Base-by-base conservation (phyloP, 2,797 vertebrate genomes). In the Leptodactylus fallax region DNA sequence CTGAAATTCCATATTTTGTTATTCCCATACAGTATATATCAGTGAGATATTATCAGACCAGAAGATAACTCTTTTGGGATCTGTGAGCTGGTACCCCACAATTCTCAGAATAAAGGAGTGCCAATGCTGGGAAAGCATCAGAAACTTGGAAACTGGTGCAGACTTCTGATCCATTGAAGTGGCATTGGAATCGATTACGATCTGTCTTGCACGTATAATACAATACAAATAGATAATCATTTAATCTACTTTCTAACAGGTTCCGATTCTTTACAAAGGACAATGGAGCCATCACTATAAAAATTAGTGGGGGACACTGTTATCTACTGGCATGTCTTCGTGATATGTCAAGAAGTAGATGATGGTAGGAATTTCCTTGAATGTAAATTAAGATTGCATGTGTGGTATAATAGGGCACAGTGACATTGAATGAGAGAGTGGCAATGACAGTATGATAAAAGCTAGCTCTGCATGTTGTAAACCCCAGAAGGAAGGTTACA, bases 401-500 rank as follows among this genome's bases (percentile, higher is more conserved):
- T 78, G 13, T 74, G 11, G 16, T 71, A 49, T 83, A 12, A 16
- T 67, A 36, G 58, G 47, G 56, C 27, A 9, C 80, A 9, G n/a
- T 88, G 87, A 88, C 87, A 72, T 79, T 84, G 81, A 69, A 58
- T 49, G 19, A 53, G 21, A 56, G 9, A 56, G 19, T 83, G 63
- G 72, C 14, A 79, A 72, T 61, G 21, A 16, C 55, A 51, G 49
- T 23, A 55, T 84, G 63, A 72, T 79, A 79, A 86, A 63, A 86
- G 53, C 84, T 71, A 56, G 84, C 72, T 86, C 80, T 56, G 76
- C 61, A 79, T 60, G 84, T 61, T 79, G 69, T 80, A 89, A 86
- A 61, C 79, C 85, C 85, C 85, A 83, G 80, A 53, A 55, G 88
- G 84, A 81, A 79, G 85, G 85, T 72, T 87, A 79, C 61, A 79